A percentile compares a stretch with the other conserved stretches of the same genome.
Evolutionary conservation across 2,888 invertebrate species (phyloP).

Genomic region (Stegophylla sp.): DNA sequence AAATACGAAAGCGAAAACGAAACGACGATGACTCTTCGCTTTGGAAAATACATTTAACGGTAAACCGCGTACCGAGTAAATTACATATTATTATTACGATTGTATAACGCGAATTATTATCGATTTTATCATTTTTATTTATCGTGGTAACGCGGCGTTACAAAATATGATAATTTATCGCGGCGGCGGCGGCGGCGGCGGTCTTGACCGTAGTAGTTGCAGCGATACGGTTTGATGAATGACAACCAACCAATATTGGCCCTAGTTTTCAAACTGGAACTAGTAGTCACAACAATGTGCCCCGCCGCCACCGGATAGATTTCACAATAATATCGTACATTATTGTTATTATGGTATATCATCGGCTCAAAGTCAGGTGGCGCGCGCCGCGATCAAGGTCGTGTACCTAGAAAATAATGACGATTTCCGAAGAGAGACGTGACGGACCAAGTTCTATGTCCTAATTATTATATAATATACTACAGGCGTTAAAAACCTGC

Average conservation of each 20-base stretch:
- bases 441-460: no score
- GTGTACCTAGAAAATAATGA: background rate
- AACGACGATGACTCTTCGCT: background rate
- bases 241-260: slow-evolving; percentile 2
- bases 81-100: no score
- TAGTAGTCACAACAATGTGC: no score
- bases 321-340: background rate
- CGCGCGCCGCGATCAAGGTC: slow-evolving; percentile 14
- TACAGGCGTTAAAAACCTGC: no score
- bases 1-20: background rate
- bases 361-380: background rate
- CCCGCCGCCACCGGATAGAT: background rate
- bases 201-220: background rate
- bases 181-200: no score
- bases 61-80: no score
- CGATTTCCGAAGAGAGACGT: no score
- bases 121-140: background rate
- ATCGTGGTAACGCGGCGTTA: background rate
- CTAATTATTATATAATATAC: no score
- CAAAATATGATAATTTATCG: background rate
- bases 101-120: background rate
- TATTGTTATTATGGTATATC: background rate
- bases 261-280: background rate
- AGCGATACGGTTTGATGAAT: background rate
- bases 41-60: background rate